phyloP scores from a whole-genome alignment of 2,888 invertebrate genomes.

The Diarsia brunnea region DNA sequence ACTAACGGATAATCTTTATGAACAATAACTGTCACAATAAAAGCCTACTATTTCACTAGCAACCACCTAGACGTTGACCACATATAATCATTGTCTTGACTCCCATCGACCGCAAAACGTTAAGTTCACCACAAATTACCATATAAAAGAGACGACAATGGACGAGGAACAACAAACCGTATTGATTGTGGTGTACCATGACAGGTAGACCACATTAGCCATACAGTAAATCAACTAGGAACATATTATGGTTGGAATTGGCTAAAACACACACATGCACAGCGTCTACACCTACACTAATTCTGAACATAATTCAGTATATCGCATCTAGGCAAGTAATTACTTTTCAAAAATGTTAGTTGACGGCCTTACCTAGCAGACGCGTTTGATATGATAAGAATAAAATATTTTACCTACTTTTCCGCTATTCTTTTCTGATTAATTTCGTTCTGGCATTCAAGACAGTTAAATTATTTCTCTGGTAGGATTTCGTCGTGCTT shows the following conservation, averaged over 20 bases:
- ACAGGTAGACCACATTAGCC: background rate
- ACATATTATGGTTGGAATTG: background rate
- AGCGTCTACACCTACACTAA: background rate
- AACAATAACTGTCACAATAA: constrained; percentile 15
- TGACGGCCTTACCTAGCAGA: background rate
- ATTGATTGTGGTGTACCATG: constrained; percentile 52
- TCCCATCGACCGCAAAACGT: constrained; percentile 52
- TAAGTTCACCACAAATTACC: constrained; percentile 42
- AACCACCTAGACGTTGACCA: constrained; percentile 26
- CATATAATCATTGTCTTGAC: constrained; percentile 38
- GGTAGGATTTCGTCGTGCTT: too few species aligned
- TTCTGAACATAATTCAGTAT: background rate
- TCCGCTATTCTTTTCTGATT: too few species aligned
- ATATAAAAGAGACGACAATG: constrained; percentile 51
- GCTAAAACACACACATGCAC: background rate
- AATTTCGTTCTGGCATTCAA: too few species aligned
- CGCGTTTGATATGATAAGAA: background rate
- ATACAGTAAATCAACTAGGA: background rate
- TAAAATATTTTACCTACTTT: too few species aligned
- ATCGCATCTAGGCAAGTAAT: background rate
- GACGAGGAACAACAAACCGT: constrained; percentile 41
- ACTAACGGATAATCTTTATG: constrained; percentile 3
- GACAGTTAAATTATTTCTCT: too few species aligned
- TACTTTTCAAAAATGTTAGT: background rate
- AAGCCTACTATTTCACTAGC: background rate